phyloP scores from a whole-genome alignment of 2,888 invertebrate species.

The Ornithoptera priamus region DNA sequence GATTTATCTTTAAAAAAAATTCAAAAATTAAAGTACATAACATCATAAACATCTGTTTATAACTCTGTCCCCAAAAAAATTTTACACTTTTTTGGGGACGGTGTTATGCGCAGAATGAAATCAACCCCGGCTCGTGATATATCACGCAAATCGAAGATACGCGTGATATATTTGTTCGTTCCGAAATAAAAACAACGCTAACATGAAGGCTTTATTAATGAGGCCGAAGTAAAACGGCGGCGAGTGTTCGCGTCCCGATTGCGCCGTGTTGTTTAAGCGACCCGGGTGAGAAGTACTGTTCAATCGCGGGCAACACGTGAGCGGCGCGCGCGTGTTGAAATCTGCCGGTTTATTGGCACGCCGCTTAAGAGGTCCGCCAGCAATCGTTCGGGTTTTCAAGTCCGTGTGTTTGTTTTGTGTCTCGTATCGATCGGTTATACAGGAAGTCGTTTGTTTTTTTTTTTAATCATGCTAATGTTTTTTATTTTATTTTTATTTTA shows the following conservation, averaged over 20 bases:
- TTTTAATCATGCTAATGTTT: no score
- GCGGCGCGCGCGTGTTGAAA: neutral
- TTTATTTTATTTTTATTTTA: no score
- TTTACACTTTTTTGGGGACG: no score
- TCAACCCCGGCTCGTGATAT: slow-evolving; percentile 6
- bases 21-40: no score
- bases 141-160: slow-evolving; percentile 7
- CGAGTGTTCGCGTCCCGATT: slow-evolving; percentile 16
- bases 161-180: slow-evolving; percentile 11
- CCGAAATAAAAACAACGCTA: slow-evolving; percentile 25
- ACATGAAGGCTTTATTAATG: slow-evolving; percentile 25
- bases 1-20: no score
- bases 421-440: neutral
- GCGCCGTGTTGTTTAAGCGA: slow-evolving; percentile 17
- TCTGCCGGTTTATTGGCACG: slow-evolving; percentile 4
- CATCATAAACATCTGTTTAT: no score
- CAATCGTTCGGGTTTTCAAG: neutral
- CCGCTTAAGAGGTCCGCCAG: slow-evolving; percentile 6
- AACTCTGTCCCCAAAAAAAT: no score
- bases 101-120: neutral
- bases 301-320: slow-evolving; percentile 8
- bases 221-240: slow-evolving; percentile 12
- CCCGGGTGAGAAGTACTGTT: slow-evolving; percentile 5
- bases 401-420: slow-evolving; percentile 5
- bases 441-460: no score